Base-by-base conservation (phyloP, 2,888 invertebrate genomes). In the Parascotia fuliginaria region DNA sequence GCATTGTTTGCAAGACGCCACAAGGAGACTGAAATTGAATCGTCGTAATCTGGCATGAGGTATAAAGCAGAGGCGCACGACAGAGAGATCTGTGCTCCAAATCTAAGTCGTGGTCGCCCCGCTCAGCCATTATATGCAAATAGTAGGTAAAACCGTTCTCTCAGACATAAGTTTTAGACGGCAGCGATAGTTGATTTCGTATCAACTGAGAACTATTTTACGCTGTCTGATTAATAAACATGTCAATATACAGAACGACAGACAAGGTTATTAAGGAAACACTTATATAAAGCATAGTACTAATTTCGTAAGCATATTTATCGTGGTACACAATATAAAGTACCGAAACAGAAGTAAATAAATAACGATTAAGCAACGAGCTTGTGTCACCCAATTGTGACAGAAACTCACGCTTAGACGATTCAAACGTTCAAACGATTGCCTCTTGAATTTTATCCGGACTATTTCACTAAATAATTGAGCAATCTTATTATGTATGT, bases 121-220 rank as follows among this genome's bases (percentile, higher is more conserved):
- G 77, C 77, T 77, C 77, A 72, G 67, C 81, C 82, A 85, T 88
- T 88, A 87, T 89, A 88, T 88, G 87, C 83, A 85, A 89, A 89
- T 87, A 74, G 59, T 72, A 62, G n/a, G n/a, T n/a, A n/a, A n/a
- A 69, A 62, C 78, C 77, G 60, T 76, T 83, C 81, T 77, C 74
- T 42, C 55, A 71, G 77, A 65, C 71, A 58, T 72, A 81, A 81
- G 81, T 74, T 73, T 72, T 52, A 70, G 67, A 80, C 76, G 73
- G 61, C 59, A 81, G 83, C 84, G 83, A 78, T 76, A 79, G 65
- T 65, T 65, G 56, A 58, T 60, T 65, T 70, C 52, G 52, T 48
- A 58, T 47, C 51, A 28, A 43, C 36, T 36, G 19, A 42, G 32
- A 31, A 49, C 36, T 29, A 22, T 55, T 66, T 50, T 22, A 55